These are phyloP conservation scores for Metopolophium dirhodum DNA, from an alignment of 1,140 invertebrate species.

Conservation along the genomic window DNA sequence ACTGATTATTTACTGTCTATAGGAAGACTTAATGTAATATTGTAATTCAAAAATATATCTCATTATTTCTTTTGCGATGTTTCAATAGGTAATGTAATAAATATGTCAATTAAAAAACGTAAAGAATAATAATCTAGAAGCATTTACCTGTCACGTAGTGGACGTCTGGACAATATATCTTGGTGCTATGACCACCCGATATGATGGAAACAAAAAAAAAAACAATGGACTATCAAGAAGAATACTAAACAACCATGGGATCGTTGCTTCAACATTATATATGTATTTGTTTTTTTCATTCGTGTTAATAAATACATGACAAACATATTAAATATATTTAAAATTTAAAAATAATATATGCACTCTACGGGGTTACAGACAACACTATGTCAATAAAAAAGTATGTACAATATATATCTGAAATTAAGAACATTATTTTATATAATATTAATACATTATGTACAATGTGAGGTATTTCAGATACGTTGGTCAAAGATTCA, in stretches of 20 bases:
- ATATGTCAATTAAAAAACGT: slow-evolving; percentile 56
- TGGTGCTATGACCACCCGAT: slow-evolving; percentile 53
- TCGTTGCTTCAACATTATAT: not conserved
- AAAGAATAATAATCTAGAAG: slow-evolving; percentile 41
- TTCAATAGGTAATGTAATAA: slow-evolving; percentile 36
- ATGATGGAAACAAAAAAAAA: slow-evolving; percentile 48
- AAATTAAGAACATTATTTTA: too few relatives aligned
- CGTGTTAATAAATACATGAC: slow-evolving; percentile 52
- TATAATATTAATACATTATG: too few relatives aligned
- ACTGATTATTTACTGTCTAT: not conserved
- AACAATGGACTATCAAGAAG: slow-evolving; percentile 47
- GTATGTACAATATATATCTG: not conserved
- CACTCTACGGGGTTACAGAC: not conserved
- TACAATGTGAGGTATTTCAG: too few relatives aligned
- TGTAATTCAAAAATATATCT: slow-evolving; percentile 50
- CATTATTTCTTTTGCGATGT: slow-evolving; percentile 38
- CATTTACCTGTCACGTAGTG: slow-evolving; percentile 55
- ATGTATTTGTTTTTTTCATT: slow-evolving; percentile 27
- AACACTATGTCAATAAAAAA: slow-evolving; percentile 1
- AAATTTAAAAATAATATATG: slow-evolving; percentile 27
- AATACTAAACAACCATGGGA: slow-evolving; percentile 53
- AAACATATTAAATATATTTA: slow-evolving; percentile 44
- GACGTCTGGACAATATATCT: slow-evolving; percentile 54
- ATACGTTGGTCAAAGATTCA: too few relatives aligned
- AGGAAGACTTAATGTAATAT: slow-evolving; percentile 5